Conservation (phyloP, 2,888 invertebrate genomes). For the Leptura quadrifasciata region DNA sequence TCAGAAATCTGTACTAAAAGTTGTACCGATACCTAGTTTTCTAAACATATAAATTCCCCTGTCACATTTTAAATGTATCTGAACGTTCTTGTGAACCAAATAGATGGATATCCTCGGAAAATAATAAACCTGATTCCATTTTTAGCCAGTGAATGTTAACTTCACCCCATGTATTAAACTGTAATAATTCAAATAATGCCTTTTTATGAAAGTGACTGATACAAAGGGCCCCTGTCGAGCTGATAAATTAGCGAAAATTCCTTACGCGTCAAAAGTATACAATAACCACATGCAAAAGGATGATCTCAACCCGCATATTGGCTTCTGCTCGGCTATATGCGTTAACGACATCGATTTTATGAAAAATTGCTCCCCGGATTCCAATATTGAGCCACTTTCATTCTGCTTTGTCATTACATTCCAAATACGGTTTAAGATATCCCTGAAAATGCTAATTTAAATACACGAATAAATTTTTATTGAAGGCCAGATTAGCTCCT, state of each 20-base stretch:
- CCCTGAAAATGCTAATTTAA: conserved; percentile 41
- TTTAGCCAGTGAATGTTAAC: not conserved
- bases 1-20: no score
- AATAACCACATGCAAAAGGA: conserved; percentile 42
- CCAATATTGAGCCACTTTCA: conserved; percentile 39
- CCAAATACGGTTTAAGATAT: conserved; percentile 40
- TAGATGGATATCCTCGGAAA: not conserved
- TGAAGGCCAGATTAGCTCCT: conserved; percentile 14
- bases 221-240: conserved; percentile 57
- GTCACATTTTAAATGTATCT: no score
- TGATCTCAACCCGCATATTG: conserved; percentile 33
- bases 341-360: conserved; percentile 58
- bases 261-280: conserved; percentile 61
- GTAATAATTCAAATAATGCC: conserved; percentile 13
- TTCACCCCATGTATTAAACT: not conserved
- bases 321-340: conserved; percentile 46
- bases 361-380: conserved; percentile 54
- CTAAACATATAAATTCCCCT: no score
- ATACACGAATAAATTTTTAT: conserved; percentile 21
- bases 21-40: no score
- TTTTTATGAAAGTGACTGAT: conserved; percentile 17
- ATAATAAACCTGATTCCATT: conserved; percentile 8
- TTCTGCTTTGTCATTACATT: conserved; percentile 48
- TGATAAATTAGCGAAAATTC: conserved; percentile 62
- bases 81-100: no score